phyloP scores from a whole-genome alignment of 2,797 vertebrate genomes.

The Tachyglossus aculeatus region DNA sequence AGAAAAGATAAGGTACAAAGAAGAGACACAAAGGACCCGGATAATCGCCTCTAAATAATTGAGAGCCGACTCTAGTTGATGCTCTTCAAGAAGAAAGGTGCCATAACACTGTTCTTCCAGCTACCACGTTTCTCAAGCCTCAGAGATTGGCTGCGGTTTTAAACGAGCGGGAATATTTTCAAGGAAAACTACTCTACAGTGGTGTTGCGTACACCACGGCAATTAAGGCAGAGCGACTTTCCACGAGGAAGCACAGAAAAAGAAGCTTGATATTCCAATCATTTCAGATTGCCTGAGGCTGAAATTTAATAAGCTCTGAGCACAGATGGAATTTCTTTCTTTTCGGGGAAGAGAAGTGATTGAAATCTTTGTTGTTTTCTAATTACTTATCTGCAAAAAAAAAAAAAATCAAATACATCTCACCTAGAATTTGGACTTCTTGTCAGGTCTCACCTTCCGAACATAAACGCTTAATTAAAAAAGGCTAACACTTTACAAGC shows the following conservation, averaged over 20 bases:
- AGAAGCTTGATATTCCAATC: constrained; percentile 9
- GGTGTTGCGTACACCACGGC: background rate
- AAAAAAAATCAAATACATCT: background rate
- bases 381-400: background rate
- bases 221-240: constrained; percentile 16
- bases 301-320: constrained; percentile 3
- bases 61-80: background rate
- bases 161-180: constrained; percentile 13
- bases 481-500: constrained; percentile 17
- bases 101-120: background rate
- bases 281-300: background rate
- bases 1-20: too few relatives aligned
- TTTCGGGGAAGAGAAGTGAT: background rate
- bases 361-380: constrained; percentile 1
- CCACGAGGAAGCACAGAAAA: background rate
- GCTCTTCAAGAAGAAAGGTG: background rate
- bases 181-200: background rate
- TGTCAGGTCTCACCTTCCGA: constrained; percentile 14
- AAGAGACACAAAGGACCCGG: too few relatives aligned
- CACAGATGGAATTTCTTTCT: background rate
- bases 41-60: background rate
- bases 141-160: background rate
- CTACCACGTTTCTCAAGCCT: background rate
- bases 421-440: background rate
- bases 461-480: background rate